Conservation (phyloP, 1,140 invertebrate species). For the Trichogramma pretiosum region DNA sequence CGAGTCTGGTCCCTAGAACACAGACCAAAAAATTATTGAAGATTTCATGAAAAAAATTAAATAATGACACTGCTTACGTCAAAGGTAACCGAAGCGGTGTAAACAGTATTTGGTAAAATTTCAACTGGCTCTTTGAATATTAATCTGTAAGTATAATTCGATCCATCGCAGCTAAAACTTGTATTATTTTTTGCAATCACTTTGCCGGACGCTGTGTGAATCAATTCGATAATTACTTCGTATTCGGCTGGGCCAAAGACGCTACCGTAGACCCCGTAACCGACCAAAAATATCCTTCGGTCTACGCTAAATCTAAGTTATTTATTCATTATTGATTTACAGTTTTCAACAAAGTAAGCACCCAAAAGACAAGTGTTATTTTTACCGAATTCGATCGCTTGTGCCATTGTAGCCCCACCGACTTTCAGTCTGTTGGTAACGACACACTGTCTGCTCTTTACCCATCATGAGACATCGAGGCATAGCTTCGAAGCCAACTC, state of each 20-base stretch:
- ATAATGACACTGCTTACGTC: constrained; percentile 50
- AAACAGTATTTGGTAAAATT: constrained; percentile 69
- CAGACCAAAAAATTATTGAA: constrained; percentile 2
- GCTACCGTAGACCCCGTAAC: constrained; percentile 82
- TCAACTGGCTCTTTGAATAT: constrained; percentile 85
- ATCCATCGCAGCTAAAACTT: constrained; percentile 73
- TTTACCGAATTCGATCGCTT: constrained; percentile 70
- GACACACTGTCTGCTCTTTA: constrained; percentile 70
- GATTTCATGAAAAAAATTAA: background rate
- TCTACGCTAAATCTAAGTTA: constrained; percentile 68
- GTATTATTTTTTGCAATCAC: constrained; percentile 70
- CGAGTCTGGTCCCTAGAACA: constrained; percentile 72
- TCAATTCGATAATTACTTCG: constrained; percentile 68
- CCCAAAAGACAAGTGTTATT: background rate
- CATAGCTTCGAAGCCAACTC: constrained; percentile 61
- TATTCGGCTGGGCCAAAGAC: constrained; percentile 77
- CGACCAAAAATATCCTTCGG: constrained; percentile 73
- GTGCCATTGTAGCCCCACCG: constrained; percentile 85
- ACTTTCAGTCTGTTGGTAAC: constrained; percentile 73
- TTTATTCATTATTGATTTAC: background rate
- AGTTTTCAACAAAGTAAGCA: constrained; percentile 6
- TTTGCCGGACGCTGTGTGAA: constrained; percentile 67
- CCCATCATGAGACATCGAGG: constrained; percentile 76
- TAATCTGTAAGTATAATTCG: constrained; percentile 73
- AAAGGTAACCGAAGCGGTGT: constrained; percentile 74